phyloP scores from a whole-genome alignment of 2,888 invertebrate species.

The Drosophila paracracens region DNA sequence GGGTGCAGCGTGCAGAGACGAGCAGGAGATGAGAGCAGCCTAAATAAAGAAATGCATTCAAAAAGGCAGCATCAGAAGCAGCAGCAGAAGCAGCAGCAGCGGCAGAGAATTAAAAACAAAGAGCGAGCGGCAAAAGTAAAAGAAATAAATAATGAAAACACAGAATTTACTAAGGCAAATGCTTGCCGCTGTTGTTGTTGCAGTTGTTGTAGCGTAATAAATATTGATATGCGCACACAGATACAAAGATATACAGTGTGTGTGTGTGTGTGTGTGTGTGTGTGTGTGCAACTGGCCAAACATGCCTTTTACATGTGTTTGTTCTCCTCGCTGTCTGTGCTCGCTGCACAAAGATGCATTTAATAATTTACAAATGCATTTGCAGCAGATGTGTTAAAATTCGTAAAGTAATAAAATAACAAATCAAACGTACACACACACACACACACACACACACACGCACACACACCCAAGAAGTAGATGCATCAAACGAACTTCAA shows the following conservation, averaged over 20 bases:
- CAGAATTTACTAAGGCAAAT: slow-evolving; percentile 49
- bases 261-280: slow-evolving; percentile 12
- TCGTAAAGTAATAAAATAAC: slow-evolving; percentile 84
- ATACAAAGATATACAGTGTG: slow-evolving; percentile 13
- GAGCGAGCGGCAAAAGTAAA: slow-evolving; percentile 54
- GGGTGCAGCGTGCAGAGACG: slow-evolving; percentile 38
- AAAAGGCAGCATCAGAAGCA: slow-evolving; percentile 33
- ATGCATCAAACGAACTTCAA: slow-evolving; percentile 67
- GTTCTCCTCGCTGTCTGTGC: slow-evolving; percentile 28
- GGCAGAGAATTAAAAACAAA: slow-evolving; percentile 58
- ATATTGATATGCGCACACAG: slow-evolving; percentile 71
- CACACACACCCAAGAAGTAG: slow-evolving; percentile 20
- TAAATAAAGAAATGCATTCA: slow-evolving; percentile 80
- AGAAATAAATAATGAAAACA: slow-evolving; percentile 68
- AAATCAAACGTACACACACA: slow-evolving; percentile 67
- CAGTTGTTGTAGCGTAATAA: slow-evolving; percentile 47
- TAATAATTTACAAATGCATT: slow-evolving; percentile 80
- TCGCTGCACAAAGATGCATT: slow-evolving; percentile 65
- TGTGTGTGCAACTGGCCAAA: slow-evolving; percentile 44
- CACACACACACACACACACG: no score
- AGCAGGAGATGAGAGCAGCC: slow-evolving; percentile 41
- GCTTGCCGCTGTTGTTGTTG: slow-evolving; percentile 18
- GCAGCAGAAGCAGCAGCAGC: slow-evolving; percentile 5
- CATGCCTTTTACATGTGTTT: slow-evolving; percentile 77
- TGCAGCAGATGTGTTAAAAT: slow-evolving; percentile 84